Evolutionary conservation across 2,888 invertebrate species (phyloP).

Genomic region (Cephalotes varians): DNA sequence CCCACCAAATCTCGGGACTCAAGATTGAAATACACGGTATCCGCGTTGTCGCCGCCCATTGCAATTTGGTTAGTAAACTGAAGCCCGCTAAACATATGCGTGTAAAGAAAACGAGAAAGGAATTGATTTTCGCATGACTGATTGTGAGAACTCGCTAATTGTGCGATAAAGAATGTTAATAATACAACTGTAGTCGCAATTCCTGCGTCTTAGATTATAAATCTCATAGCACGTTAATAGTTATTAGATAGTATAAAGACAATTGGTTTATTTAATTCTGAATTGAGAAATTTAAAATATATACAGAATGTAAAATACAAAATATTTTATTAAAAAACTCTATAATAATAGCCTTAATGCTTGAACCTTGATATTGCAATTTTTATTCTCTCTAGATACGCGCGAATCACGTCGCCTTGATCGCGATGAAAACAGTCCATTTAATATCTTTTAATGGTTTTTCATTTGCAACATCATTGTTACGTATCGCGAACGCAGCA

Average conservation of each 20-base stretch:
- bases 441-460: slow-evolving; percentile 42
- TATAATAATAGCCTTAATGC: not conserved
- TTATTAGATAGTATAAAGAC: not conserved
- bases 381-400: not conserved
- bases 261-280: not conserved
- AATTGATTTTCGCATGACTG: slow-evolving; percentile 15
- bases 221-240: not conserved
- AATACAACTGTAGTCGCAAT: not conserved
- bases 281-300: not conserved
- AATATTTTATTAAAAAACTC: not conserved
- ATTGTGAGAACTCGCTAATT: not conserved
- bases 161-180: not conserved
- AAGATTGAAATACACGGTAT: slow-evolving; percentile 61
- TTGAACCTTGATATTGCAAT: not conserved
- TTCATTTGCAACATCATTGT: slow-evolving; percentile 38
- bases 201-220: not conserved
- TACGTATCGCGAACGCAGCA: not conserved
- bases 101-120: not conserved
- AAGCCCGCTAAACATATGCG: slow-evolving; percentile 55
- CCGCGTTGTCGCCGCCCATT: slow-evolving; percentile 63
- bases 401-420: not conserved
- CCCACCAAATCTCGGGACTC: slow-evolving; percentile 68
- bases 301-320: not conserved
- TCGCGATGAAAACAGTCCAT: not conserved
- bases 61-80: slow-evolving; percentile 72